These are phyloP conservation scores for Etheostoma cragini DNA, from an alignment of 2,113 vertebrate genomes.

Conservation along the genomic window DNA sequence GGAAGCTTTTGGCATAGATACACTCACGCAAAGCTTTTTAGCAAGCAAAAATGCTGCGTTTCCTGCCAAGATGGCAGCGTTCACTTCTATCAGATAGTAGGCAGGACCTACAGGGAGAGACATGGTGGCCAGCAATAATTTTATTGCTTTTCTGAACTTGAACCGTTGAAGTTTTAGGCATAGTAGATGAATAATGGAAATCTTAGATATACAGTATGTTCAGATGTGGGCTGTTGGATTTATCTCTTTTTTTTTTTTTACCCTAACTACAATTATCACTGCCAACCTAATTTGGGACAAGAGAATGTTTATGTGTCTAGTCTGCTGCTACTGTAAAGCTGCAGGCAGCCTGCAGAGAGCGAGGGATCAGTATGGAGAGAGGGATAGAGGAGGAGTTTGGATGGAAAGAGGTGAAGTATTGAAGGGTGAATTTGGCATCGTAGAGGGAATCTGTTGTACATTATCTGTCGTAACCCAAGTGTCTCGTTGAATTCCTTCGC, in stretches of 20 bases:
- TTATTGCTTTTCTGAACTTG: constrained; percentile 49
- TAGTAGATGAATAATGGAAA: not conserved
- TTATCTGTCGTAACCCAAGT: constrained; percentile 46
- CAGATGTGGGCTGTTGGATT: constrained; percentile 17
- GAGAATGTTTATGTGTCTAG: constrained; percentile 9
- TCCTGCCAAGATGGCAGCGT: constrained; percentile 70
- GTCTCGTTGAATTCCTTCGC: constrained; percentile 36
- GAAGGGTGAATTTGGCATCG: constrained; percentile 10
- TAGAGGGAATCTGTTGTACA: constrained; percentile 28
- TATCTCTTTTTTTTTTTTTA: constrained; percentile 10
- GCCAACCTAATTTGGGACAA: constrained; percentile 16
- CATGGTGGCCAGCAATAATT: constrained; percentile 50
- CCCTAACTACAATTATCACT: constrained; percentile 21
- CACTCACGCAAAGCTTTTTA: constrained; percentile 55
- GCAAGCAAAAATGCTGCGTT: constrained; percentile 33
- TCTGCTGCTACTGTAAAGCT: constrained; percentile 40
- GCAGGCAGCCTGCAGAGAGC: not conserved
- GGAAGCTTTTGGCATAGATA: constrained; percentile 46
- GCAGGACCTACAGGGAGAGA: constrained; percentile 59
- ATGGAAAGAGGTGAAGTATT: constrained; percentile 9
- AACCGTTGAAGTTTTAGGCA: constrained; percentile 17
- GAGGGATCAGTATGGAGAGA: not conserved
- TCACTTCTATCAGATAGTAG: constrained; percentile 54
- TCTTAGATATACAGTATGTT: not conserved
- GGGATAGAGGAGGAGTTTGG: not conserved